Base-by-base conservation (phyloP, 2,888 invertebrate species). In the Agrotis ipsilon region DNA sequence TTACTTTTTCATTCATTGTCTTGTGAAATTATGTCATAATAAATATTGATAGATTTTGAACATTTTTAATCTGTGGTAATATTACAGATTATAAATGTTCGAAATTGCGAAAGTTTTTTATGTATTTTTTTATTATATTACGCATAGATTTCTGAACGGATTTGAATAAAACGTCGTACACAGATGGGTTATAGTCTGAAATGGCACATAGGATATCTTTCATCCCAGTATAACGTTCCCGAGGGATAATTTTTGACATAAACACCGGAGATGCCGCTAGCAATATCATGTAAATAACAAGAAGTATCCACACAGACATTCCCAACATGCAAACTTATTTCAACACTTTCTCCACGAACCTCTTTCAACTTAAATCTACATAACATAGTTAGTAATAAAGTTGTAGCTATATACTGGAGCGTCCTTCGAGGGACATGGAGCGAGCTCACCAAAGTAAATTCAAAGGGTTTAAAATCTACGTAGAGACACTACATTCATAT, bases 381-480 rank as follows among this genome's bases (percentile, higher is more conserved):
- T 66, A 74, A 70, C 54, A 79, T 72, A 74, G 78, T 68, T 55
- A 78, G 74, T 83, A 80, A 86, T 88, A 88, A 88, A 88, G 76
- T 83, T 78, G 77, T 72, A 66, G 69, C 75, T 81, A 84, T 86
- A 83, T 84, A 80, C 82, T 76, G 71, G 72, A 78, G 68, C 62
- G 80, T 74, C 67, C 80, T 81, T 78, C 62, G 66, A 66, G 82
- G 80, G 76, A 77, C 75, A 71, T 59, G 64, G 55, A 72, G 77
- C 69, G 68, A 78, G 58, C 67, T 69, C 54, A 55, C 62, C 43
- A 64, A 72, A 81, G 81, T 83, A 83, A 84, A 88, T 83, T 81
- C 78, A 68, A 77, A 74, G 78, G 79, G 82, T 78, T 81, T 81
- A 86, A 84, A 85, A 84, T 72, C 58, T 68, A 79, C 72, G 66